Conservation (phyloP, 2,888 invertebrate species). For the Octodonta nipae region DNA sequence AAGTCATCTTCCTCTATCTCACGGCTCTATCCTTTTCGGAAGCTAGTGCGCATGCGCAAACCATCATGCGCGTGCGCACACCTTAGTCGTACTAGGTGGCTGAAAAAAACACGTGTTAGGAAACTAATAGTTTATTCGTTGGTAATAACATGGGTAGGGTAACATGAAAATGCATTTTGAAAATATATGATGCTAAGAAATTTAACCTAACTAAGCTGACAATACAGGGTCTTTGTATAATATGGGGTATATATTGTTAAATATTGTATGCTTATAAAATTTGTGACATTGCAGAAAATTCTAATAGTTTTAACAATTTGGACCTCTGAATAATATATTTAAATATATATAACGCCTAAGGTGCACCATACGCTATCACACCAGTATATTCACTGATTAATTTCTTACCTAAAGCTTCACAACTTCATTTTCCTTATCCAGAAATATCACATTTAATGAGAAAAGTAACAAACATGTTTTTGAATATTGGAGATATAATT, state of each 20-base stretch:
- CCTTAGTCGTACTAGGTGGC: no score
- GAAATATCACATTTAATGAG: no score
- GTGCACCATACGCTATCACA: slow-evolving; percentile 37
- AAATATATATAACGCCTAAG: slow-evolving; percentile 26
- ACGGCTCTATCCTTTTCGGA: no score
- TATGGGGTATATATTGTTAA: slow-evolving; percentile 31
- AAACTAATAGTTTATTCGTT: slow-evolving; percentile 39
- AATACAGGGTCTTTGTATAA: slow-evolving; percentile 27
- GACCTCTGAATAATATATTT: slow-evolving; percentile 34
- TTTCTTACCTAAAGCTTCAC: slow-evolving; percentile 13
- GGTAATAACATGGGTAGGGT: slow-evolving; percentile 35
- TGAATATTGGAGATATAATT: no score
- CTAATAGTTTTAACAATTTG: slow-evolving; percentile 37
- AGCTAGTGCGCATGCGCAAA: no score
- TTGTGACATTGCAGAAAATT: slow-evolving; percentile 39
- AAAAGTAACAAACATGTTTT: no score
- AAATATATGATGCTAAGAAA: slow-evolving; percentile 34
- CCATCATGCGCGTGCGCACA: no score
- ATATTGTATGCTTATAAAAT: slow-evolving; percentile 37
- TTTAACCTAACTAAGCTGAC: slow-evolving; percentile 33
- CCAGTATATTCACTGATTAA: no score
- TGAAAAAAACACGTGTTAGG: slow-evolving; percentile 23
- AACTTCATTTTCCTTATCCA: slow-evolving; percentile 16
- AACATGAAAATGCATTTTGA: slow-evolving; percentile 36
- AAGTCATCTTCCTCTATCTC: no score